Evolutionary conservation across 1,140 invertebrate genomes (phyloP).

Genomic region (Araneus ventricosus): DNA sequence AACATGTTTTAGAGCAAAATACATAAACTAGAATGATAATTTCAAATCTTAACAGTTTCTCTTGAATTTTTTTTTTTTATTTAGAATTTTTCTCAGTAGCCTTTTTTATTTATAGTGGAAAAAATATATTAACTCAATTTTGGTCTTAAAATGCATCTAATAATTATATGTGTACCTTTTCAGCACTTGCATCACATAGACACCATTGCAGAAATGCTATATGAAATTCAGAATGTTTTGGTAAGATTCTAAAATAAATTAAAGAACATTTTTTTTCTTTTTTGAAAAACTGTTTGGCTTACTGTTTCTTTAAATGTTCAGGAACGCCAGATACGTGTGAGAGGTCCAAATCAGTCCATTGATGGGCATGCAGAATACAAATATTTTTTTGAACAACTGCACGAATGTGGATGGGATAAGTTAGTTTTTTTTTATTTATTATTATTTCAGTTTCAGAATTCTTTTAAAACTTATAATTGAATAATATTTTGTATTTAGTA

Average conservation of each 20-base stretch:
- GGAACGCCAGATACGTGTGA: constrained; percentile 41
- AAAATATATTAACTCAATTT: too few relatives aligned
- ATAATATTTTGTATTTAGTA: too few relatives aligned
- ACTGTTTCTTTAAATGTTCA: neutral
- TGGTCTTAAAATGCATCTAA: neutral
- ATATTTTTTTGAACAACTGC: constrained; percentile 49
- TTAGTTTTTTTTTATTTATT: neutral
- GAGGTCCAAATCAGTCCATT: neutral
- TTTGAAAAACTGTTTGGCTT: neutral
- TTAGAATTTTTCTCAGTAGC: too few relatives aligned
- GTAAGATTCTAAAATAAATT: neutral
- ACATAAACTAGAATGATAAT: too few relatives aligned
- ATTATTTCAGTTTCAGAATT: neutral
- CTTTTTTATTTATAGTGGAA: too few relatives aligned
- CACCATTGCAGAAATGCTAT: constrained; percentile 19
- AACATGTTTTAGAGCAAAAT: too few relatives aligned
- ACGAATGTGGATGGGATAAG: constrained; percentile 68
- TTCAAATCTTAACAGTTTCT: too few relatives aligned
- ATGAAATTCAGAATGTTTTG: constrained; percentile 60
- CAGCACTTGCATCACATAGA: constrained; percentile 49
- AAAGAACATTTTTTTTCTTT: too few relatives aligned
- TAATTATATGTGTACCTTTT: neutral
- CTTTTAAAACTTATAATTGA: neutral
- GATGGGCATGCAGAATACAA: constrained; percentile 30
- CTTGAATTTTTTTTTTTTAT: too few relatives aligned